These are phyloP conservation scores for Lathamus discolor DNA, from an alignment of 2,113 vertebrate species.

Conservation along the genomic window DNA sequence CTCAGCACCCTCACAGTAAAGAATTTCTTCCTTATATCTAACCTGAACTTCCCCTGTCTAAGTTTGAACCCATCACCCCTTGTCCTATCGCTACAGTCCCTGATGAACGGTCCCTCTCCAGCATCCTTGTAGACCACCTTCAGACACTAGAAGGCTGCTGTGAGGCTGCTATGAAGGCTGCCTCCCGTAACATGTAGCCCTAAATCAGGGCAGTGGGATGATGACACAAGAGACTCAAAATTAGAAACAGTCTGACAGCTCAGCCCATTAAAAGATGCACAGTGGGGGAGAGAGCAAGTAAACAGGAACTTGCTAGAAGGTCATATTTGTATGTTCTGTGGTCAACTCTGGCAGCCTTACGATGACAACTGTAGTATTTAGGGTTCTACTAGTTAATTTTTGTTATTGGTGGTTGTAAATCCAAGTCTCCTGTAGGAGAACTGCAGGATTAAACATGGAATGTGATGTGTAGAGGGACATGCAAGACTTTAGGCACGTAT, in stretches of 20 bases:
- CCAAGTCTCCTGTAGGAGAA: background rate
- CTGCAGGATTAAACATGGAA: background rate
- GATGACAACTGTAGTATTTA: background rate
- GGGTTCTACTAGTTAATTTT: background rate
- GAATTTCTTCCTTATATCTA: background rate
- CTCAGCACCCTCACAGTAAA: background rate
- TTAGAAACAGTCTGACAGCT: background rate
- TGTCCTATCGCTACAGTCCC: background rate
- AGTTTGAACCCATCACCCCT: background rate
- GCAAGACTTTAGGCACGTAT: background rate
- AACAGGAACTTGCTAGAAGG: background rate
- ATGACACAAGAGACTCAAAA: background rate
- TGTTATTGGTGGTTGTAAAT: background rate
- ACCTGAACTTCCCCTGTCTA: background rate
- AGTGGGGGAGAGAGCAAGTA: background rate
- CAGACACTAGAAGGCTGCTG: background rate
- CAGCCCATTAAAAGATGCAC: accelerated
- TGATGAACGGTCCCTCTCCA: background rate
- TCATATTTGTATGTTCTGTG: background rate
- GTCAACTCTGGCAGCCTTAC: background rate
- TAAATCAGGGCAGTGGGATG: background rate
- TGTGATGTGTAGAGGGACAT: background rate
- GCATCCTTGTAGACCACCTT: background rate
- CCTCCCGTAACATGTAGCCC: background rate
- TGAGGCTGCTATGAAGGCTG: background rate